A percentile compares a stretch with the other conserved stretches of the same genome.
phyloP scores from a whole-genome alignment of 2,113 vertebrate species.

The Bombycilla garrulus region DNA sequence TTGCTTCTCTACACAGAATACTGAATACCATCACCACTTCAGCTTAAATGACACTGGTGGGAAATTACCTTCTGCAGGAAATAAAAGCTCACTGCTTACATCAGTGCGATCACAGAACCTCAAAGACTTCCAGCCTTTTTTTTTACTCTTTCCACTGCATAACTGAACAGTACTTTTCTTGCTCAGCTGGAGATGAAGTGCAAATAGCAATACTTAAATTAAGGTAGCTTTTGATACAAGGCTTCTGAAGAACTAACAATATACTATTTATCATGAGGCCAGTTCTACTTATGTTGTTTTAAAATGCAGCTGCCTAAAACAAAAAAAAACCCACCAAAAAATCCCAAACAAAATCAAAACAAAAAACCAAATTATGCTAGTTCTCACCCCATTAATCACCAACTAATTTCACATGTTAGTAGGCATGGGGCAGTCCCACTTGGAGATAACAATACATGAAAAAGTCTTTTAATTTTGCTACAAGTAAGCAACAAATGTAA shows the following conservation, averaged over 20 bases:
- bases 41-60: neutral
- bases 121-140: neutral
- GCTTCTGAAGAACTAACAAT: neutral
- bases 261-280: neutral
- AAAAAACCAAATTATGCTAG: neutral
- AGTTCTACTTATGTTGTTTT: neutral
- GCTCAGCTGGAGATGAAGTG: neutral
- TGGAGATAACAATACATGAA: neutral
- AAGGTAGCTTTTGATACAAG: neutral
- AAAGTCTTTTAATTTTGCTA: neutral
- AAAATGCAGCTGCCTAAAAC: neutral
- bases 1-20: neutral
- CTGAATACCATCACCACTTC: neutral
- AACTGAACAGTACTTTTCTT: neutral
- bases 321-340: neutral
- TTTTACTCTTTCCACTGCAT: neutral
- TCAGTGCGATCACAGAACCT: neutral
- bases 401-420: neutral
- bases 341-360: neutral
- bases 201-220: neutral
- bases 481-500: neutral
- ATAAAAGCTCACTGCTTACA: neutral
- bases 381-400: neutral
- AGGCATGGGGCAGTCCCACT: neutral
- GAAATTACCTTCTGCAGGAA: neutral